Base-by-base conservation (phyloP, 1,140 invertebrate genomes). In the Venturia canescens region DNA sequence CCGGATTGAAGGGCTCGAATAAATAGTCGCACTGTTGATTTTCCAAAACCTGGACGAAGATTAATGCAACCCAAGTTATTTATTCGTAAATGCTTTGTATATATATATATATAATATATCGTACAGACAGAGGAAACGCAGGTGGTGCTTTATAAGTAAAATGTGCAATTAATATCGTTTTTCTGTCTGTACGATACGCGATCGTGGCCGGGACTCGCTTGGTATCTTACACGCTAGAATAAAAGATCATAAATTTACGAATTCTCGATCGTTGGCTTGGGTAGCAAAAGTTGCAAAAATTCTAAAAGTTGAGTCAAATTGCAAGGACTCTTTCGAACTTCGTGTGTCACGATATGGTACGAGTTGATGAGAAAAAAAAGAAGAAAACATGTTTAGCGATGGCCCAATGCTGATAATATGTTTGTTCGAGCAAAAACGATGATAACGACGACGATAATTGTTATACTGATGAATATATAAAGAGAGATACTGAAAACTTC, bases 151-250 rank as follows among this genome's bases (percentile, higher is more conserved):
- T 69, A 21, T 69, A 66, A 29, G 18, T 13, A 69, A n/a, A 16
- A 69, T 74, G 21, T 74, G 5, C 38, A 44, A 74, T 57, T 26
- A 4, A 31, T 57, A 44, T 31, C 84, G 83, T 86, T 89, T 88
- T 83, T 82, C 74, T 83, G 83, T 83, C 87, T 87, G 83, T 88
- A 85, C 85, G 79, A 87, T 87, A 85, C 84, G 82, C 83, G 82
- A 80, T 76, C 85, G 77, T 84, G 82, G 81, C 89, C 82, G 85
- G 82, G 84, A 85, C 82, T 85, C 82, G 81, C 69, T 71, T 82
- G 81, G 86, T 53, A 76, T 53, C 72, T 27, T 83, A 76, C 50
- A 57, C 44, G 50, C 50, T 63, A 76, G 72, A 76, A 53, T 29
- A 29, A 76, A 38, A 76, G 23, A 76, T 21, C 72, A 76, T 29